Base-by-base conservation (phyloP, 2,888 invertebrate species). In the Erebia palarica region DNA sequence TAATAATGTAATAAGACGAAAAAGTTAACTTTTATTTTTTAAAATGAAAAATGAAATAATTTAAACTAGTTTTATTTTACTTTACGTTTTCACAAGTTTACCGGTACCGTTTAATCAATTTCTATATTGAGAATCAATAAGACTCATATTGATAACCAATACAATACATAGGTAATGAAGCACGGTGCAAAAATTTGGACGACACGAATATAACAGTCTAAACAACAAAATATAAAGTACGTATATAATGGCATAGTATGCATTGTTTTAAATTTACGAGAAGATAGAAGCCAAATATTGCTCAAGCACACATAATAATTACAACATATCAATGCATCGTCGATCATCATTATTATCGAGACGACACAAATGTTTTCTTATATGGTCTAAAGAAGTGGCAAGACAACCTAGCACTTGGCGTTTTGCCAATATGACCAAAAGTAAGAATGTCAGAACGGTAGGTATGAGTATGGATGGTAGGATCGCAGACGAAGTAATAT, bases 311-410 rank as follows among this genome's bases (percentile, higher is more conserved):
- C 16, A 18, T 55, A 18, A 18, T 55, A 18, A 16, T 18, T 18
- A 18, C 55, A 21, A 55, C n/a, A 55, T 21, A 21, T 55, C 55
- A 55, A 55, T 61, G 13, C 13, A 61, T 61, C n/a, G 44, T 42
- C 42, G 42, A 60, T 60, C 61, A 60, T 44, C 61, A 61, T 47
- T 47, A 61, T 61, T 47, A 7, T n/a, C 9, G 60, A 60, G 60
- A 44, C n/a, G 44, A 18, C 16, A 42, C 60, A 18, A 60, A 16
- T 60, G 42, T 42, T 60, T 60, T 42, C 42, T 44, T 10, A 60
- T 60, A 59, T 36, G 36, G 60, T 16, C 10, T 60, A 42, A 44
- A 60, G 60, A 9, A 42, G 42, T 44, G 60, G 16, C 14, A 44
- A n/a, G 60, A 10, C 14, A 44, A n/a, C 36, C 36, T 1, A 59